Percentiles rank a stretch among this genome's conserved stretches.
phyloP scores from a whole-genome alignment of 1,140 invertebrate genomes.

The Apis florea region DNA sequence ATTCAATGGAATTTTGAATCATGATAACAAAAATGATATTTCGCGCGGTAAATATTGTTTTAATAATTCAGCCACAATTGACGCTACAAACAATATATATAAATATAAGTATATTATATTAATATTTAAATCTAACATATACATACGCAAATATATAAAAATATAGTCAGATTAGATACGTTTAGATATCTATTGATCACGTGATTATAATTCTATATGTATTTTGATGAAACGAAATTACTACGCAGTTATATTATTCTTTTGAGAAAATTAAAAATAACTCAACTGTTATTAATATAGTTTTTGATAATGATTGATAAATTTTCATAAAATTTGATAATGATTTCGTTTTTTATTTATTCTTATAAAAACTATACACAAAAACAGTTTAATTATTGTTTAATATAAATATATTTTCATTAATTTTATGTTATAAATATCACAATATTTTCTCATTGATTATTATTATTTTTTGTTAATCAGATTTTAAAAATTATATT shows the following conservation, averaged over 20 bases:
- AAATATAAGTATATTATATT: not conserved
- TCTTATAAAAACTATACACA: not conserved
- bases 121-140: not conserved
- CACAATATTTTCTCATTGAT: not conserved
- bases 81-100: constrained; percentile 8
- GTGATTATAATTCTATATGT: constrained; percentile 51
- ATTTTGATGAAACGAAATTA: constrained; percentile 42
- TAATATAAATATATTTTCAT: not conserved
- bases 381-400: too few species aligned
- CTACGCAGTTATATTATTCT: constrained; percentile 48
- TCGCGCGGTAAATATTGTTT: not conserved
- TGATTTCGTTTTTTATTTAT: not conserved
- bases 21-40: not conserved
- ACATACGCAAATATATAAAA: not conserved
- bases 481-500: not conserved
- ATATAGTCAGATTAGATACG: constrained; percentile 21
- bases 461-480: not conserved
- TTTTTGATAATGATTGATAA: not conserved
- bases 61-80: not conserved
- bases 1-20: constrained; percentile 11
- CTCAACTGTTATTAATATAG: constrained; percentile 18
- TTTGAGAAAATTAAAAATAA: constrained; percentile 37
- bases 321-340: too few species aligned
- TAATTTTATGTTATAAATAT: not conserved
- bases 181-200: constrained; percentile 43